Evolutionary conservation across 2,113 vertebrate genomes (phyloP).

Genomic region (Saccopteryx leptura): DNA sequence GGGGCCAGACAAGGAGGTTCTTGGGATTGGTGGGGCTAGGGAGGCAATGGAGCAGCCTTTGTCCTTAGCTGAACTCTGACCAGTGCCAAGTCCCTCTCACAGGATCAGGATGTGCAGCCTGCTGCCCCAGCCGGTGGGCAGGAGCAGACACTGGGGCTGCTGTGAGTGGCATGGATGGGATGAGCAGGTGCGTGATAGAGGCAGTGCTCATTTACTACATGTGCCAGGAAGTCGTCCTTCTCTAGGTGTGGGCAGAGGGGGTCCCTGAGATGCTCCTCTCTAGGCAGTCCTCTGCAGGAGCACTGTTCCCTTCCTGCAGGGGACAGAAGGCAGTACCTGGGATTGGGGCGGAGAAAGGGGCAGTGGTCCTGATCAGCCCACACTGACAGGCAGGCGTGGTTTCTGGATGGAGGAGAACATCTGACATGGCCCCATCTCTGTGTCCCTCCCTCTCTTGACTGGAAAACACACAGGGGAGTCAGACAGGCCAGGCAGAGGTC

Average conservation of each 20-base stretch:
- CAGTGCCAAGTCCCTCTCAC: conserved; percentile 51
- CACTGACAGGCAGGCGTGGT: background rate
- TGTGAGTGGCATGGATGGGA: background rate
- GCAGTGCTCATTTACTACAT: background rate
- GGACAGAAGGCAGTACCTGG: background rate
- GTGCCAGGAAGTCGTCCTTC: background rate
- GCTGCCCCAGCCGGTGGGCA: background rate
- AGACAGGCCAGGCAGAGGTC: conserved; percentile 76
- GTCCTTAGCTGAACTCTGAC: conserved; percentile 69
- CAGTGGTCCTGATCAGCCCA: conserved; percentile 45
- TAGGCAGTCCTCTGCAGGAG: background rate
- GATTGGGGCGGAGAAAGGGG: background rate
- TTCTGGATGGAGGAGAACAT: conserved; percentile 55
- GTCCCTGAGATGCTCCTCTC: background rate
- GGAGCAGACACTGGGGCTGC: background rate
- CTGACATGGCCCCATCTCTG: conserved; percentile 63
- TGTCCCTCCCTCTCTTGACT: conserved; percentile 63
- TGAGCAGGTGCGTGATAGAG: conserved; percentile 15
- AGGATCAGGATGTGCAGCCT: conserved; percentile 12
- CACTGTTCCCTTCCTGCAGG: background rate
- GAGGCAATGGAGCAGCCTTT: background rate
- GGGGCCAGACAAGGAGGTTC: background rate
- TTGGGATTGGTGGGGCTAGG: background rate
- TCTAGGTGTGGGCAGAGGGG: background rate
- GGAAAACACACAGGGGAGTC: conserved; percentile 64